phyloP scores from a whole-genome alignment of 2,113 vertebrate genomes.

The Theropithecus gelada region DNA sequence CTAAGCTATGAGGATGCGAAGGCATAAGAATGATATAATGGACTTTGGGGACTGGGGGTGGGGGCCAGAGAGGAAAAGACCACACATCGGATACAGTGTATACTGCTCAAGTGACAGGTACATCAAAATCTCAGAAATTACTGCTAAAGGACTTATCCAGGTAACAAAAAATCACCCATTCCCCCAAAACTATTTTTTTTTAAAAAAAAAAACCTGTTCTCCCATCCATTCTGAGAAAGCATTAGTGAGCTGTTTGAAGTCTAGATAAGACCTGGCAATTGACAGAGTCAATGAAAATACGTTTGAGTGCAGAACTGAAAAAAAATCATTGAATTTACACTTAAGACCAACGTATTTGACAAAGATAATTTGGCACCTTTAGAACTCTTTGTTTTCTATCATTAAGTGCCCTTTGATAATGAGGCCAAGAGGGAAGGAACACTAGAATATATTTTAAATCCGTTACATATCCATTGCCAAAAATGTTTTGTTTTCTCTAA shows the following conservation, averaged over 20 bases:
- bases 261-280: background rate
- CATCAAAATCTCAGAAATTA: no score
- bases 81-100: no score
- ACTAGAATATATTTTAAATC: slow-evolving; percentile 6
- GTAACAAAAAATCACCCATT: no score
- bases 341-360: background rate
- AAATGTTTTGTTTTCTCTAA: background rate
- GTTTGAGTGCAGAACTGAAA: background rate
- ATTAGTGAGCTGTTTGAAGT: background rate
- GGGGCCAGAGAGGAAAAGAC: no score
- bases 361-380: background rate
- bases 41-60: no score
- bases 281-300: slow-evolving; percentile 1
- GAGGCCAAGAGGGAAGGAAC: background rate
- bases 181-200: no score
- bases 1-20: no score
- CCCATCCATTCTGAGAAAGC: background rate
- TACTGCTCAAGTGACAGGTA: no score
- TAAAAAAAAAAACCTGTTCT: background rate
- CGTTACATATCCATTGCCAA: background rate
- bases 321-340: background rate
- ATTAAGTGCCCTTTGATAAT: slow-evolving; percentile 5
- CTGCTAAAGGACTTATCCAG: no score
- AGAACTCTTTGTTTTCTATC: background rate
- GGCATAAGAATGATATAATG: no score